Conservation (phyloP, 2,113 vertebrate genomes). For the Neogobius melanostomus region DNA sequence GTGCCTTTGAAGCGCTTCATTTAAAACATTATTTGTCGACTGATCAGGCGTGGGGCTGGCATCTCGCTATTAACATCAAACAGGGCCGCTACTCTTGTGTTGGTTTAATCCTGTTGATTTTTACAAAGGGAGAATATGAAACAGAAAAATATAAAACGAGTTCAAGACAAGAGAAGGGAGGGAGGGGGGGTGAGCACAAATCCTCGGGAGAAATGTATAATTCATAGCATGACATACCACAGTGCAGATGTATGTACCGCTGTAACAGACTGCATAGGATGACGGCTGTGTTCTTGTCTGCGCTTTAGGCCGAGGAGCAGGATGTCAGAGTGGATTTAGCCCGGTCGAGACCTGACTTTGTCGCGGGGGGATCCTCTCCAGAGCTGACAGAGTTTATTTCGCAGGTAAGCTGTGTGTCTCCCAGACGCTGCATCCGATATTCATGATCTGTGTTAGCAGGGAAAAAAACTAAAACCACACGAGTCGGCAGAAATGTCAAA, state of each 20-base stretch:
- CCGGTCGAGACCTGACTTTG: constrained; percentile 43
- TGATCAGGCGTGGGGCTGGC: constrained; percentile 14
- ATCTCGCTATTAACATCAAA: constrained; percentile 14
- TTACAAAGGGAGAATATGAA: constrained; percentile 24
- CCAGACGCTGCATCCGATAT: constrained; percentile 1
- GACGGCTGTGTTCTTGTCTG: constrained; percentile 56
- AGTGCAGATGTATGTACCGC: constrained; percentile 9
- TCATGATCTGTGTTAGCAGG: background rate
- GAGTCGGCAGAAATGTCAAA: constrained; percentile 6
- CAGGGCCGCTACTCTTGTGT: constrained; percentile 19
- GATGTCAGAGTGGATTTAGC: constrained; percentile 56
- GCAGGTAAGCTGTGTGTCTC: constrained; percentile 36
- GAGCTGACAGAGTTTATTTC: constrained; percentile 30
- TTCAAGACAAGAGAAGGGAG: constrained; percentile 15
- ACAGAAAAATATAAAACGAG: constrained; percentile 22
- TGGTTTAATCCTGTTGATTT: constrained; percentile 51
- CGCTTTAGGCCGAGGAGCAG: constrained; percentile 45
- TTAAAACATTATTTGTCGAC: constrained; percentile 34
- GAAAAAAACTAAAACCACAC: background rate
- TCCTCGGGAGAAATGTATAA: constrained; percentile 73
- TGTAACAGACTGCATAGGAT: constrained; percentile 41
- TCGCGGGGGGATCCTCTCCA: constrained; percentile 20
- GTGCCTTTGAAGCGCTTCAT: constrained; percentile 31
- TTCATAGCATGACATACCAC: constrained; percentile 63
- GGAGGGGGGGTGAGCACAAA: constrained; percentile 43